Evolutionary conservation across 2,797 vertebrate species (phyloP).

Genomic region (Malacoctenus gilli): DNA sequence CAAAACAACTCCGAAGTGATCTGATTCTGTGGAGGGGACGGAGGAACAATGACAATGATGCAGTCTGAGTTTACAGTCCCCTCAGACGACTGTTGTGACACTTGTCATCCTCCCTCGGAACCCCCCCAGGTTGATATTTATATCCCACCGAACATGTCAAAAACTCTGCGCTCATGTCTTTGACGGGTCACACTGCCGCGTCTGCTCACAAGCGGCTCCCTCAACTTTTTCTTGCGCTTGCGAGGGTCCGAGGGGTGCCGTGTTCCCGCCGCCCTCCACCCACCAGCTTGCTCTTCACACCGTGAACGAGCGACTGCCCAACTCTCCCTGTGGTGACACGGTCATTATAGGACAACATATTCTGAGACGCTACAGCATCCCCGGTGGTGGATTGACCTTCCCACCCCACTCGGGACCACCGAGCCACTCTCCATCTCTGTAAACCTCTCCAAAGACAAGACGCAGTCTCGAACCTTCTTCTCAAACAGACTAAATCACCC

Average conservation of each 20-base stretch:
- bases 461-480: too few relatives aligned
- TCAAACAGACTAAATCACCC: constrained; percentile 2
- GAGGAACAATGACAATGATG: too few relatives aligned
- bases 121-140: constrained; percentile 3
- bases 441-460: too few relatives aligned
- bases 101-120: constrained; percentile 15
- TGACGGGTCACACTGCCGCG: not conserved
- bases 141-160: constrained; percentile 12
- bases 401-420: constrained; percentile 1
- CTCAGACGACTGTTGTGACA: constrained; percentile 17
- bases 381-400: constrained; percentile 46
- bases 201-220: constrained; percentile 10
- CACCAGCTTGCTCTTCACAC: constrained; percentile 36
- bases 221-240: constrained; percentile 7
- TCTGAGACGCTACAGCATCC: constrained; percentile 24
- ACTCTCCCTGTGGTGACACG: constrained; percentile 34
- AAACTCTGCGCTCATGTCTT: constrained; percentile 6
- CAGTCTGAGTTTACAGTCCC: constrained; percentile 1
- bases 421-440: constrained; percentile 4
- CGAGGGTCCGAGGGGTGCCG: constrained; percentile 3
- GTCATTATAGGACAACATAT: constrained; percentile 40
- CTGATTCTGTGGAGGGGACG: too few relatives aligned
- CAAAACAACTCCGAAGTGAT: too few relatives aligned
- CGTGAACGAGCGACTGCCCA: constrained; percentile 24
- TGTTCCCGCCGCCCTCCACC: constrained; percentile 16